Conservation (phyloP, 2,113 vertebrate genomes). For the Scalopus aquaticus region DNA sequence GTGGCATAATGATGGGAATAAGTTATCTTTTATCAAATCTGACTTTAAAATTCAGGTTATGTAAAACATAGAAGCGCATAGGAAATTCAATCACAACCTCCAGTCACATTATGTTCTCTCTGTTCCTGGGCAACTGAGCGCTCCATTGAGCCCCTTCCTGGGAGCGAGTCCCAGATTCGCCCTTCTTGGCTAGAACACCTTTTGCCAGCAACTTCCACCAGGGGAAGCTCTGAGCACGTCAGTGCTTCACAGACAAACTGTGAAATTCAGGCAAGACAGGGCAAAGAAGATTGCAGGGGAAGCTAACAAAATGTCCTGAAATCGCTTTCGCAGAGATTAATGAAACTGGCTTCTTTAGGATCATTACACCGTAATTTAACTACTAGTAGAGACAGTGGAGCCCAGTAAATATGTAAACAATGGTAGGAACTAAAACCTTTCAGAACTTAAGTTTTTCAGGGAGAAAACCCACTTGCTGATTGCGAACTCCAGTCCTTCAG, state of each 20-base stretch:
- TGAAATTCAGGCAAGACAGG: conserved; percentile 73
- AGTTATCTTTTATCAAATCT: conserved; percentile 82
- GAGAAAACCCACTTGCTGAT: conserved; percentile 48
- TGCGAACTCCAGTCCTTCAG: conserved; percentile 58
- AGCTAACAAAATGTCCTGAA: neutral
- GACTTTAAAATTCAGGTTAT: conserved; percentile 87
- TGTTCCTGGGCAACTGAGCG: conserved; percentile 75
- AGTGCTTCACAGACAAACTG: conserved; percentile 62
- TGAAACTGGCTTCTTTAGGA: conserved; percentile 10
- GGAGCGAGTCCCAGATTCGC: conserved; percentile 78
- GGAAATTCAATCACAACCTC: conserved; percentile 84
- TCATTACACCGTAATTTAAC: conserved; percentile 18
- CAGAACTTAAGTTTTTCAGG: conserved; percentile 63
- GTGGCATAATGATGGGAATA: conserved; percentile 80
- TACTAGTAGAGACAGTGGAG: neutral
- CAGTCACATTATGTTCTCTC: conserved; percentile 79
- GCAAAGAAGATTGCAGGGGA: neutral
- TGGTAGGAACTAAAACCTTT: conserved; percentile 4
- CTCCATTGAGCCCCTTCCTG: conserved; percentile 70
- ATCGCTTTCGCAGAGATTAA: neutral
- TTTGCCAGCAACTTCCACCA: conserved; percentile 86
- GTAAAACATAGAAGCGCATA: conserved; percentile 81
- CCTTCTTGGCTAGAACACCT: conserved; percentile 77
- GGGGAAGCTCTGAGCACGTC: conserved; percentile 89
- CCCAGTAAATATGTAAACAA: conserved; percentile 51